Percentiles rank a stretch among this genome's conserved stretches.
These are phyloP conservation scores for Doris montereyensis DNA, from an alignment of 2,888 invertebrate genomes.

Conservation along the genomic window DNA sequence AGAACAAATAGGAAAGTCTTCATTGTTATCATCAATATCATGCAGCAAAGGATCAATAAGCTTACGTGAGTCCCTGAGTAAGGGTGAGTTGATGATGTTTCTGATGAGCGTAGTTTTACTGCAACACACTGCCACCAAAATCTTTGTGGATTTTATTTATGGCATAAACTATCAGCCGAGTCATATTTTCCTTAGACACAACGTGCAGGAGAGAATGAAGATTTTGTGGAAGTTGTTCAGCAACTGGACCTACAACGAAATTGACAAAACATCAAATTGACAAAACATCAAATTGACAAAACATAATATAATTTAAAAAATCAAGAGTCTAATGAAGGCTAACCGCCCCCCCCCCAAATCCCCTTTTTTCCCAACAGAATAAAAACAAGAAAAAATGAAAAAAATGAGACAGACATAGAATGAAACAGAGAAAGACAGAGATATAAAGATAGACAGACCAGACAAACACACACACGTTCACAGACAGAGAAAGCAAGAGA, in stretches of 20 bases:
- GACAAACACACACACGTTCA: no score
- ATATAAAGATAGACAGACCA: no score
- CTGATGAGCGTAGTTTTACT: constrained; percentile 86
- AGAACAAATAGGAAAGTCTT: no score
- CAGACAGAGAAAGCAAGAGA: neutral
- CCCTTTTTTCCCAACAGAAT: no score
- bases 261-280: no score
- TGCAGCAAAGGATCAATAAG: constrained; percentile 4
- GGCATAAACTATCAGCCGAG: constrained; percentile 85
- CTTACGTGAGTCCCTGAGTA: constrained; percentile 82
- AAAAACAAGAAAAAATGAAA: no score
- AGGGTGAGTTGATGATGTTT: constrained; percentile 82
- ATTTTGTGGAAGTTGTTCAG: constrained; percentile 87
- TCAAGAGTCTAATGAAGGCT: no score
- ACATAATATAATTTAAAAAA: no score
- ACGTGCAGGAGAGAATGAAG: constrained; percentile 81
- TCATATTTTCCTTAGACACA: constrained; percentile 80
- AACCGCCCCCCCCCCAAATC: no score
- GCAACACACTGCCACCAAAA: constrained; percentile 78
- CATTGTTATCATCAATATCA: neutral
- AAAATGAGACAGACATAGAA: no score
- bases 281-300: no score
- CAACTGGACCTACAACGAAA: constrained; percentile 81
- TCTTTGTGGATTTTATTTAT: constrained; percentile 83
- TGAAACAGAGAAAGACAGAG: no score